Conservation (phyloP, 2,113 vertebrate species). For the Alectura lathami region DNA sequence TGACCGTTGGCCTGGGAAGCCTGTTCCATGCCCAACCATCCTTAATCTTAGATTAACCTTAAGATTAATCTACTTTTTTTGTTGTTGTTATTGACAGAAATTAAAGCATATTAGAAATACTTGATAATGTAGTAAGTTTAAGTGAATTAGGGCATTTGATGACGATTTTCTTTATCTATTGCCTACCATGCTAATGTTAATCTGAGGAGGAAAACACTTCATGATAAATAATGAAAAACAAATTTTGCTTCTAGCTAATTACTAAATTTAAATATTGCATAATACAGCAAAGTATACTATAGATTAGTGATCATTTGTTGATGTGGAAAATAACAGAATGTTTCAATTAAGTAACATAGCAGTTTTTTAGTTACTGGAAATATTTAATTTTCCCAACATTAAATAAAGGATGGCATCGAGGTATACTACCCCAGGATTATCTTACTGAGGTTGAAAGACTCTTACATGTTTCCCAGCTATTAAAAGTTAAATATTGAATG, state of each 20-base stretch:
- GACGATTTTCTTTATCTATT: conserved; percentile 3
- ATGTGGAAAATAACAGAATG: neutral
- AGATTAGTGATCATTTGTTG: neutral
- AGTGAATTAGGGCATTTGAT: neutral
- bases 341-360: neutral
- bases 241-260: conserved; percentile 24
- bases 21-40: neutral
- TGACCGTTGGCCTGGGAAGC: neutral
- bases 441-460: neutral
- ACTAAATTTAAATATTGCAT: neutral
- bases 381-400: neutral
- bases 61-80: neutral
- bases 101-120: neutral
- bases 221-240: conserved; percentile 8
- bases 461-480: neutral
- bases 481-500: neutral
- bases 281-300: neutral
- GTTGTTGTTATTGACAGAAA: neutral
- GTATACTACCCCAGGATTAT: neutral
- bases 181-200: neutral
- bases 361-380: neutral
- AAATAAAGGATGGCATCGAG: neutral
- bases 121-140: neutral
- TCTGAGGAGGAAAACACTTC: neutral
- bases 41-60: neutral